Conservation (phyloP, 2,888 invertebrate species). For the Drosophila stalkeri region DNA sequence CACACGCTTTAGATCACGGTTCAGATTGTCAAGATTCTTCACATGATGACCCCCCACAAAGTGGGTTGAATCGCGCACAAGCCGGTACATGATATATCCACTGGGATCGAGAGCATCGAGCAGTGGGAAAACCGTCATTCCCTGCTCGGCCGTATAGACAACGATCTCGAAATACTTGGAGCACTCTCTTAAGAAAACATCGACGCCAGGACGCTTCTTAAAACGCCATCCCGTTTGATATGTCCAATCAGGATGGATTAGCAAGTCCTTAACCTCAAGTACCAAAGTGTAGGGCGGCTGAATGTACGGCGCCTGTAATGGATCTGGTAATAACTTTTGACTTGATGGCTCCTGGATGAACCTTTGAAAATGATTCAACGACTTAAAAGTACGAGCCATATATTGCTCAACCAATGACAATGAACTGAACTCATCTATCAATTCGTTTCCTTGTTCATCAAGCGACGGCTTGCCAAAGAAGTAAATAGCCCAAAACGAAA, state of each 20-base stretch:
- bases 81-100: constrained; percentile 93
- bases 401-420: constrained; percentile 90
- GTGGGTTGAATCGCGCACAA: constrained; percentile 97
- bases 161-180: constrained; percentile 97
- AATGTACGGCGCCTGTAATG: constrained; percentile 93
- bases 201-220: constrained; percentile 98
- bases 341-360: constrained; percentile 97
- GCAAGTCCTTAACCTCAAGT: constrained; percentile 96
- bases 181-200: constrained; percentile 95
- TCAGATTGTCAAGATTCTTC: constrained; percentile 94
- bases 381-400: constrained; percentile 89
- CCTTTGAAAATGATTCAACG: constrained; percentile 90
- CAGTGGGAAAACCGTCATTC: constrained; percentile 97
- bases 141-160: constrained; percentile 97
- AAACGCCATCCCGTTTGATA: constrained; percentile 99
- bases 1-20: constrained; percentile 93
- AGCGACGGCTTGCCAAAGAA: constrained; percentile 90
- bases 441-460: constrained; percentile 89
- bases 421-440: constrained; percentile 90
- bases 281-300: constrained; percentile 99
- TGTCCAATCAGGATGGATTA: constrained; percentile 99
- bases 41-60: constrained; percentile 97
- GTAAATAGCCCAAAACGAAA: constrained; percentile 88
- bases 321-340: constrained; percentile 96
- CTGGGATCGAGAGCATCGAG: constrained; percentile 97